Evolutionary conservation across 2,113 vertebrate genomes (phyloP), one percentile per base, ranked within the genome.

Genomic region (Xiphorhynchus elegans): DNA sequence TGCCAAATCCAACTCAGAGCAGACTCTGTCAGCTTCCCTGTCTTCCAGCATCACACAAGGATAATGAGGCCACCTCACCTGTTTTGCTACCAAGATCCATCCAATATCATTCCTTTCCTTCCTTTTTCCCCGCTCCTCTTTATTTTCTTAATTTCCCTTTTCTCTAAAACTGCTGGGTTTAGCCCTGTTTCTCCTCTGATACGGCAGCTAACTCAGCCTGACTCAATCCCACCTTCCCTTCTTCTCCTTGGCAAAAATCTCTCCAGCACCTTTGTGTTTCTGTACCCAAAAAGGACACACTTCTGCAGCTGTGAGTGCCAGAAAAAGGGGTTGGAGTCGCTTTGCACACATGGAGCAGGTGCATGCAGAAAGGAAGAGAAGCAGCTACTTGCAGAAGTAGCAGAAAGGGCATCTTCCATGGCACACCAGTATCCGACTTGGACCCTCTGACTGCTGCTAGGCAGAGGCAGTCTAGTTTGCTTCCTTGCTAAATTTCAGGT

Each of bases 41-140:
- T 46, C 6, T 80, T 55, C 23, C 64, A 37, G 29, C 11, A 12
- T 15, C 33, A n/a, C 49, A 68, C 26, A 58, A 47, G 16, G 26
- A 72, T 31, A 75, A 68, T 7, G 17, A 53, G 29, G 50, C 24
- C 47, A 56, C 6, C 28, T 95, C 31, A 69, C 59, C 35, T 83
- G 17, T 80, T 90, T 73, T 80, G 50, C 25, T 63, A 77, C 4
- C 17, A 37, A 47, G 14, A 72, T 40, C 16, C 19, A 58, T 52
- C 16, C n/a, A 63, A 17, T 66, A 20, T 40, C 13, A 35, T 76
- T 75, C 9, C 3, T 88, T 77, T 56, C 37, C 23, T 59, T 59
- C 23, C 21, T 35, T 35, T 46, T 40, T 9, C 12, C 3, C 0
- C 3, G 0, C 1, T 2, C 1, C 1, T 29, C 24, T 6, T 25